These are phyloP conservation scores for Pipa parva DNA, from an alignment of 2,113 vertebrate genomes.

Conservation along the genomic window DNA sequence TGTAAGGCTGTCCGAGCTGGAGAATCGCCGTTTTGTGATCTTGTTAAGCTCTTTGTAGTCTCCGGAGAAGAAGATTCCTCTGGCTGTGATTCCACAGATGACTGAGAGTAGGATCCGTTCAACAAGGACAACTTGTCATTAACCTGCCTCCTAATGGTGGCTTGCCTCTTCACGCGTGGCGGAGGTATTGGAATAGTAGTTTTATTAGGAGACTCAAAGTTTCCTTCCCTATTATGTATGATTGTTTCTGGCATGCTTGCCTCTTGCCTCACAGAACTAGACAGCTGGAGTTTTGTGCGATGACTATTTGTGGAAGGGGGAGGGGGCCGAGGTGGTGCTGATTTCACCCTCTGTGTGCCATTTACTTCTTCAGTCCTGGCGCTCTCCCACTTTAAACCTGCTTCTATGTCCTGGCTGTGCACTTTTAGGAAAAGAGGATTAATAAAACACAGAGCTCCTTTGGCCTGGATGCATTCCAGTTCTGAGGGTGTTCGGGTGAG, in stretches of 20 bases:
- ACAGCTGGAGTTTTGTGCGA: constrained; percentile 61
- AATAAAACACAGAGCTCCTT: constrained; percentile 83
- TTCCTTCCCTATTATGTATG: constrained; percentile 54
- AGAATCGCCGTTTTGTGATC: constrained; percentile 50
- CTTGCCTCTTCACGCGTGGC: constrained; percentile 71
- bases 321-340: constrained; percentile 70
- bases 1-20: constrained; percentile 61
- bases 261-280: constrained; percentile 56
- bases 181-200: constrained; percentile 65
- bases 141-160: constrained; percentile 58
- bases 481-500: constrained; percentile 65
- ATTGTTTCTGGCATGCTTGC: constrained; percentile 73
- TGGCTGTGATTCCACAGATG: constrained; percentile 52
- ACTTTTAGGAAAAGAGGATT: constrained; percentile 89
- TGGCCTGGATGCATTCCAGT: constrained; percentile 74
- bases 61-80: constrained; percentile 56
- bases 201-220: constrained; percentile 56
- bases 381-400: constrained; percentile 54
- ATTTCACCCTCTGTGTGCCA: constrained; percentile 64
- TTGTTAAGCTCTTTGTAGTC: constrained; percentile 43
- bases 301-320: constrained; percentile 71
- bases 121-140: constrained; percentile 24
- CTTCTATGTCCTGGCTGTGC: constrained; percentile 67
- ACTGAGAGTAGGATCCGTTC: not conserved
- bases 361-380: constrained; percentile 50